These are phyloP conservation scores for Muntiacus reevesi DNA, from an alignment of 2,113 vertebrate genomes.

Conservation along the genomic window DNA sequence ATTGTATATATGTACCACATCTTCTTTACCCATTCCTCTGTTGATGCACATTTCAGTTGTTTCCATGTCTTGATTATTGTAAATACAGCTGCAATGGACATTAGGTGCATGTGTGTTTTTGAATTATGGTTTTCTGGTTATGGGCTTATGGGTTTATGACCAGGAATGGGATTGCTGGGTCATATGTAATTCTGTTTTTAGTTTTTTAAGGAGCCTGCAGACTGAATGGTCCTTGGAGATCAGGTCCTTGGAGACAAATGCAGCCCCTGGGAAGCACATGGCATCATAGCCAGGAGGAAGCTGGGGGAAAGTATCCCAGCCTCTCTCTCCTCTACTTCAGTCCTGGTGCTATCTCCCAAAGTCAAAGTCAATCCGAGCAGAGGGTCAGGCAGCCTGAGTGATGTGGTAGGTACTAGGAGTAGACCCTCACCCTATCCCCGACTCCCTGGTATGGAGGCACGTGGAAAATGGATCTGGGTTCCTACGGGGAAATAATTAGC, in stretches of 20 bases:
- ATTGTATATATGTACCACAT: background rate
- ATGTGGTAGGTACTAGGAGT: background rate
- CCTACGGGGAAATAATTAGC: background rate
- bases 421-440: background rate
- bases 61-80: background rate
- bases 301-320: background rate
- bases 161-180: background rate
- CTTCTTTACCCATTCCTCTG: background rate
- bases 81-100: background rate
- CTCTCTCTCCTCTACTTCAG: background rate
- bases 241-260: background rate
- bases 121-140: background rate
- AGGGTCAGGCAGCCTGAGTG: background rate
- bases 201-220: background rate
- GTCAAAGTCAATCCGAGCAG: background rate
- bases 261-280: background rate
- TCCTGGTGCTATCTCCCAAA: background rate
- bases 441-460: background rate
- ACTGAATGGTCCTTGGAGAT: background rate
- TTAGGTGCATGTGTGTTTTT: background rate
- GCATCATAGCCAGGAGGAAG: background rate
- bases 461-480: background rate
- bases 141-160: background rate
- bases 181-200: background rate
- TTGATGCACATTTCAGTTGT: background rate